These are phyloP conservation scores for Octodonta nipae DNA, from an alignment of 2,888 invertebrate species.

Conservation along the genomic window DNA sequence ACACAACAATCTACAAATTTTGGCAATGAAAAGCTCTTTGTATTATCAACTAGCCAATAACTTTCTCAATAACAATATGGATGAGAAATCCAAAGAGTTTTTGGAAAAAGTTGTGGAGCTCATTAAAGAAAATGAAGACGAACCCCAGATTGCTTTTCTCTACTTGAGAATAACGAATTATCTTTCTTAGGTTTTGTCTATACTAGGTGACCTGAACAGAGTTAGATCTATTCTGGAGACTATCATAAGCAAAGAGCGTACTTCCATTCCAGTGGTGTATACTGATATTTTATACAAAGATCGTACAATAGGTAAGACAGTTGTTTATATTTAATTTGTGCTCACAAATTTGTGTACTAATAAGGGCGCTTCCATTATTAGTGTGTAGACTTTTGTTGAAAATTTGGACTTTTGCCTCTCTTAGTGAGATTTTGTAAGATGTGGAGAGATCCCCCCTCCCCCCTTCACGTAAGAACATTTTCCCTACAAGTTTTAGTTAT, in stretches of 20 bases:
- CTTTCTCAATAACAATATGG: conserved; percentile 20
- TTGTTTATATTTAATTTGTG: no score
- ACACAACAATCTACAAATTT: conserved; percentile 20
- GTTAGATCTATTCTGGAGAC: conserved; percentile 41
- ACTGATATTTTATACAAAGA: no score
- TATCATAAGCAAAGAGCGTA: conserved; percentile 30
- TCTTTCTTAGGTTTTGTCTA: conserved; percentile 43
- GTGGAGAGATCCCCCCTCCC: no score
- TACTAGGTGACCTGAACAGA: conserved; percentile 36
- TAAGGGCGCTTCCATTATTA: no score
- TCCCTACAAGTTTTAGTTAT: no score
- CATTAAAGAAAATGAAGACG: conserved; percentile 18
- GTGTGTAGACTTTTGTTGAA: no score
- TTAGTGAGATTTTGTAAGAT: no score
- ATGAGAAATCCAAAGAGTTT: conserved; percentile 18
- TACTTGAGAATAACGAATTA: conserved; percentile 45
- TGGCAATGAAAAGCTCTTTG: conserved; percentile 29
- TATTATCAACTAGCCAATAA: conserved; percentile 32
- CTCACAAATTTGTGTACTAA: no score
- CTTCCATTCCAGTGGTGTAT: conserved; percentile 21
- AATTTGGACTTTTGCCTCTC: no score
- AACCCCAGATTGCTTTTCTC: conserved; percentile 35
- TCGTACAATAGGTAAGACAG: no score
- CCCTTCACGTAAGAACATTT: no score
- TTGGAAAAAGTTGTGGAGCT: conserved; percentile 25